These are phyloP conservation scores for Sepiola atlantica DNA, from an alignment of 2,888 invertebrate genomes.

Conservation along the genomic window DNA sequence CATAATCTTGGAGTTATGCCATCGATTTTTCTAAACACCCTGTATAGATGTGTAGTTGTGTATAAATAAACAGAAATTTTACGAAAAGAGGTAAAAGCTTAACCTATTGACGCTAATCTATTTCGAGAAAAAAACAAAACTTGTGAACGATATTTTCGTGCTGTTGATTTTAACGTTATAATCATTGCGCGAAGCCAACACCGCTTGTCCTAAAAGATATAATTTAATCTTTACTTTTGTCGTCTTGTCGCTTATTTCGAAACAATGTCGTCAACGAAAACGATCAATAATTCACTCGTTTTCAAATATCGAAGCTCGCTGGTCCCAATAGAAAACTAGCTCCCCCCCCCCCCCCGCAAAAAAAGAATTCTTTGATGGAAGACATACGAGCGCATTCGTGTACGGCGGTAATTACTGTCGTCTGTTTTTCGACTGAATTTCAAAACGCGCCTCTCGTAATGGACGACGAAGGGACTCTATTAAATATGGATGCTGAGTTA, in stretches of 20 bases:
- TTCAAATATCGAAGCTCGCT: neutral
- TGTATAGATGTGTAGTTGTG: neutral
- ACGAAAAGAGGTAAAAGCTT: neutral
- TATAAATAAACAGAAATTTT: neutral
- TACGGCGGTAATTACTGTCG: neutral
- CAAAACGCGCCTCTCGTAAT: neutral
- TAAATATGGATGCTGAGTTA: neutral
- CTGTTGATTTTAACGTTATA: neutral
- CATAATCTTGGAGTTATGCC: no score
- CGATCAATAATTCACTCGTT: neutral
- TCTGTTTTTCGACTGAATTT: neutral
- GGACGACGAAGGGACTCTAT: neutral
- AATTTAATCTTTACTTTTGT: neutral
- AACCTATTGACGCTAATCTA: neutral
- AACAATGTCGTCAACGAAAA: neutral
- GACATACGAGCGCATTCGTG: neutral
- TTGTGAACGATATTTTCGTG: neutral
- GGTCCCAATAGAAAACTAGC: neutral
- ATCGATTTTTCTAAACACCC: no score
- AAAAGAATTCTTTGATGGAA: neutral
- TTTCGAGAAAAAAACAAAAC: neutral
- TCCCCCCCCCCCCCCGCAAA: neutral
- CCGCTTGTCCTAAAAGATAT: conserved; percentile 32
- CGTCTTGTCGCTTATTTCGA: neutral
- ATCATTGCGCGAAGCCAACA: neutral